Evolutionary conservation across 2,797 vertebrate species (phyloP).

Genomic region (Catamblyrhynchus diadema): DNA sequence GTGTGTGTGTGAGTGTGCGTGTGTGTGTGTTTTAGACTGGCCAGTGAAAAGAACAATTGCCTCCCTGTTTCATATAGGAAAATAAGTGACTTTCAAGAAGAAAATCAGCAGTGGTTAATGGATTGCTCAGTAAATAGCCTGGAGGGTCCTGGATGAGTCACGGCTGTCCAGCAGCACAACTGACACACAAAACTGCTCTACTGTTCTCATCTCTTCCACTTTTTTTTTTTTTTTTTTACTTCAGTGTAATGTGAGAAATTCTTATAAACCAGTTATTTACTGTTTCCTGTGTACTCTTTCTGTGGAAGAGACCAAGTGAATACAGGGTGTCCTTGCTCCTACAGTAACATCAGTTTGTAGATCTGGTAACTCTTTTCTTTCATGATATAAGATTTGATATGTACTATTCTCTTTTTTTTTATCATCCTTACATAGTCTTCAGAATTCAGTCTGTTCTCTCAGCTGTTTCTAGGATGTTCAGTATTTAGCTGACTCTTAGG

Average conservation of each 20-base stretch:
- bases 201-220: background rate
- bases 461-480: background rate
- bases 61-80: background rate
- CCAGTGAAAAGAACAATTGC: background rate
- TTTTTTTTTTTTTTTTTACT: background rate
- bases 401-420: background rate
- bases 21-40: background rate
- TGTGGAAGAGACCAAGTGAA: background rate
- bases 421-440: background rate
- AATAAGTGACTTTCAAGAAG: background rate
- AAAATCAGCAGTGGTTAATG: background rate
- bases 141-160: background rate
- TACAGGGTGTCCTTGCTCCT: background rate
- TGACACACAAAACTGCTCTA: background rate
- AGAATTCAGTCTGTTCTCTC: background rate
- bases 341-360: background rate
- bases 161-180: background rate
- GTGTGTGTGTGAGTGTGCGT: background rate
- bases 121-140: background rate
- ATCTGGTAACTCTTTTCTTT: background rate
- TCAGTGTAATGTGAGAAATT: background rate
- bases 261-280: background rate
- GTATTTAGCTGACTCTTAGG: background rate
- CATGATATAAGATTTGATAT: background rate
- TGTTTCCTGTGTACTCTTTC: background rate